Evolutionary conservation across 2,797 vertebrate genomes (phyloP).

Genomic region (Odontamblyopus rebecca): DNA sequence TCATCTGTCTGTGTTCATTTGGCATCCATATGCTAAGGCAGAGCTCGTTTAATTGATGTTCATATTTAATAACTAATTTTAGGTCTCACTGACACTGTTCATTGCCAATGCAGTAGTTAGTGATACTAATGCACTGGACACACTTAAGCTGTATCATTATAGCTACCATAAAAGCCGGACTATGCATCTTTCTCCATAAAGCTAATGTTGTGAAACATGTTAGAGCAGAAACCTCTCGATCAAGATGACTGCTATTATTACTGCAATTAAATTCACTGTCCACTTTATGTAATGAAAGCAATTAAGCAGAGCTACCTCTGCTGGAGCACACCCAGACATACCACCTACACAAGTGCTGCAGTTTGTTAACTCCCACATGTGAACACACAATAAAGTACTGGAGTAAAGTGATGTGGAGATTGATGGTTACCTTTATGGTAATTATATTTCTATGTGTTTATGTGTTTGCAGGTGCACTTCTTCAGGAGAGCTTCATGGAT

Average conservation of each 20-base stretch:
- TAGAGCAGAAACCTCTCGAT: slow-evolving; percentile 68
- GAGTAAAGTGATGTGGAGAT: slow-evolving; percentile 29
- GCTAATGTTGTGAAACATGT: slow-evolving; percentile 70
- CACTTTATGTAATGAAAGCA: slow-evolving; percentile 79
- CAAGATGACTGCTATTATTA: slow-evolving; percentile 76
- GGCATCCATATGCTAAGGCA: neutral
- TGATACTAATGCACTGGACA: neutral
- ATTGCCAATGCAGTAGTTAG: neutral
- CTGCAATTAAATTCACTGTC: slow-evolving; percentile 76
- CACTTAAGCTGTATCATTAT: slow-evolving; percentile 12
- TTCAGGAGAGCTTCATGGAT: slow-evolving; percentile 89
- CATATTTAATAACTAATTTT: slow-evolving; percentile 1
- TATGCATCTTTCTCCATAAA: slow-evolving; percentile 46
- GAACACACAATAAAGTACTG: slow-evolving; percentile 47
- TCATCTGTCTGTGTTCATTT: slow-evolving; percentile 23
- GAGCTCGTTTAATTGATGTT: neutral
- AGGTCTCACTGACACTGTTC: neutral
- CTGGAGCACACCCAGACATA: slow-evolving; percentile 44
- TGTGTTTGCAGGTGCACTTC: slow-evolving; percentile 62
- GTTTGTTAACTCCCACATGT: slow-evolving; percentile 48
- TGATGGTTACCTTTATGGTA: slow-evolving; percentile 23
- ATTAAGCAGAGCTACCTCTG: slow-evolving; percentile 70
- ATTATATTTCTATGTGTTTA: slow-evolving; percentile 23
- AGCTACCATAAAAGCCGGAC: slow-evolving; percentile 41
- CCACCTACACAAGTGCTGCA: slow-evolving; percentile 56